Base-by-base conservation (phyloP, 2,113 vertebrate genomes). In the Carlito syrichta region DNA sequence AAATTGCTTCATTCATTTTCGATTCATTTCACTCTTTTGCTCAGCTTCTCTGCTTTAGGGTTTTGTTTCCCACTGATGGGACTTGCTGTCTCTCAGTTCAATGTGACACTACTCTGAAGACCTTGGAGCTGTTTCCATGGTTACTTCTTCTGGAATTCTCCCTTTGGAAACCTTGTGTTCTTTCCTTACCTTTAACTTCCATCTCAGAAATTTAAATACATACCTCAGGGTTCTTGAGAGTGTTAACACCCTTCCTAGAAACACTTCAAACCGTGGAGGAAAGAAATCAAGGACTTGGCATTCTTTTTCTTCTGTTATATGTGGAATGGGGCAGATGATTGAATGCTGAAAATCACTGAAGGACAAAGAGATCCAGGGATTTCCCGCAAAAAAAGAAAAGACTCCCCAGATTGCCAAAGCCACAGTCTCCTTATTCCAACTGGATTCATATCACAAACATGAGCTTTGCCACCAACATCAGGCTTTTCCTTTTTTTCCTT, bases 61-160 rank as follows among this genome's bases (percentile, higher is more conserved):
- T 79, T 96, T 92, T 3, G 0, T 95, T 97, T 96, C 60, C 78
- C 82, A 90, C 68, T 96, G 91, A 95, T 78, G 83, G 91, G 86
- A 78, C 48, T 95, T 81, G 69, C 58, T 92, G 86, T 89, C 86
- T 96, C 91, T 93, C 0, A 0, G 83, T 69, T 97, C 58, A 45
- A 82, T 90, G 91, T 96, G 96, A 96, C 89, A 97, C 93, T 90
- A 73, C 54, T 92, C 92, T 92, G 86, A 96, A 95, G 96, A 95
- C 91, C 95, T 95, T 96, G 95, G 91, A 97, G 86, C 1, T 2
- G 97, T 98, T 98, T 97, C 97, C 89, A 98, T 97, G 96, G 98
- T 97, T 97, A 98, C 96, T 86, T 96, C 96, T 96, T 96, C 95
- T 83, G 86, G 95, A 96, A 95, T 97, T 96, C 66, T 96, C 91